These are phyloP conservation scores for Chloromyia formosa DNA, from an alignment of 2,888 invertebrate genomes.

Conservation along the genomic window DNA sequence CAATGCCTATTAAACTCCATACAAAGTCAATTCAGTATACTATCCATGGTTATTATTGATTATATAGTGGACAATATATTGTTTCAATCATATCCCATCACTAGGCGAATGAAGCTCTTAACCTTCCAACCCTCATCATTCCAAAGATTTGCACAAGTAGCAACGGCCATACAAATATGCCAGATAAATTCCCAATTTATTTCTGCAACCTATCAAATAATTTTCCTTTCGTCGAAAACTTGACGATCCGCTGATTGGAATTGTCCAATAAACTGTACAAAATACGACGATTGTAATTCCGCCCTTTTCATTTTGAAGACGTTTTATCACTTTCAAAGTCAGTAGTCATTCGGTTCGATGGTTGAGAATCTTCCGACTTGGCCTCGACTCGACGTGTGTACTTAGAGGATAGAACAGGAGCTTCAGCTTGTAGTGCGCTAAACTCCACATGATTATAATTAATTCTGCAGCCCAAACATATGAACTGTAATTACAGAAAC, in stretches of 20 bases:
- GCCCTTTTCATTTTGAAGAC: slow-evolving; percentile 42
- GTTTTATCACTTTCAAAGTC: slow-evolving; percentile 33
- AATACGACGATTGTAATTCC: slow-evolving; percentile 38
- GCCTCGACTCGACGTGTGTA: background rate
- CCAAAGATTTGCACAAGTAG: background rate
- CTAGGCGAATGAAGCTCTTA: background rate
- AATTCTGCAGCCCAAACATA: slow-evolving; percentile 19
- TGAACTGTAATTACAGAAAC: slow-evolving; percentile 29
- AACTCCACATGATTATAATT: slow-evolving; percentile 37
- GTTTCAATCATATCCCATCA: too few species aligned
- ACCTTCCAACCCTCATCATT: background rate
- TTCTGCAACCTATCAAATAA: slow-evolving; percentile 11
- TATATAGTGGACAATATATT: too few species aligned
- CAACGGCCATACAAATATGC: background rate
- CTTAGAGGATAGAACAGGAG: background rate
- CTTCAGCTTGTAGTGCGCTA: background rate
- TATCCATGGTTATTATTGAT: too few species aligned
- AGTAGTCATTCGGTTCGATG: too few species aligned
- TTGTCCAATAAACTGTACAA: slow-evolving; percentile 48
- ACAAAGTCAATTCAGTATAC: too few species aligned
- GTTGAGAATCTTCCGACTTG: background rate
- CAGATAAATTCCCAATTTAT: slow-evolving; percentile 15
- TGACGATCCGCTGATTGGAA: slow-evolving; percentile 45
- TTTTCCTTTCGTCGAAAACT: slow-evolving; percentile 12
- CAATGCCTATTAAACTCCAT: too few species aligned